A percentile compares a stretch with the other conserved stretches of the same genome.
phyloP scores from a whole-genome alignment of 1,140 invertebrate species.

The Paraescarpia echinospica region DNA sequence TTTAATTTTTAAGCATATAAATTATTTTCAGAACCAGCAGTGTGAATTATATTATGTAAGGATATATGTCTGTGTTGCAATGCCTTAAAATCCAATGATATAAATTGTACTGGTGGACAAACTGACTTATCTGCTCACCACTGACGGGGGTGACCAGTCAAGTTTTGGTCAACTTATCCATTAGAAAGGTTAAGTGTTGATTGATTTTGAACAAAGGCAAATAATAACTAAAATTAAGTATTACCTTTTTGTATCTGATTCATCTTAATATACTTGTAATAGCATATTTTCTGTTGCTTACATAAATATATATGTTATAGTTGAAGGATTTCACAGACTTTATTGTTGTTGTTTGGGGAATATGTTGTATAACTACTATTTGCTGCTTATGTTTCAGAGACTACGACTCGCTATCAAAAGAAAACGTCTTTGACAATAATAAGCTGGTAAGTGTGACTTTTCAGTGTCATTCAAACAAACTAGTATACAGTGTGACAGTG shows the following conservation, averaged over 20 bases:
- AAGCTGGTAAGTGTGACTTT: conserved; percentile 55
- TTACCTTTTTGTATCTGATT: background rate
- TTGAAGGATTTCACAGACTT: background rate
- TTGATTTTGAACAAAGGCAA: background rate
- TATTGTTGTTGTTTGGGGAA: too few relatives aligned
- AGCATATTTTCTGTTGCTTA: background rate
- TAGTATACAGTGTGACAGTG: background rate
- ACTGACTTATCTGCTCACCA: background rate
- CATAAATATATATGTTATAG: background rate
- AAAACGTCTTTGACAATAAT: conserved; percentile 89
- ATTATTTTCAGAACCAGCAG: background rate
- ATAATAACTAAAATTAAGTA: background rate
- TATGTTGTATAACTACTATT: background rate
- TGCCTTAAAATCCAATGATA: background rate
- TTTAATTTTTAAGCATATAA: too few relatives aligned
- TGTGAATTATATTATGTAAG: background rate
- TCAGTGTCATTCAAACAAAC: background rate
- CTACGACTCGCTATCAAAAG: conserved; percentile 69
- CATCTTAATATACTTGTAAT: background rate
- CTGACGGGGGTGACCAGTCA: background rate
- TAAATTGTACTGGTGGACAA: background rate
- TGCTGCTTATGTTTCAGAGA: conserved; percentile 71
- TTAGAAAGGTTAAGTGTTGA: background rate
- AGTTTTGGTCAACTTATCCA: background rate
- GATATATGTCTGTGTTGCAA: too few relatives aligned